Evolutionary conservation across 2,797 vertebrate genomes (phyloP).

Genomic region (Moxostoma hubbsi): DNA sequence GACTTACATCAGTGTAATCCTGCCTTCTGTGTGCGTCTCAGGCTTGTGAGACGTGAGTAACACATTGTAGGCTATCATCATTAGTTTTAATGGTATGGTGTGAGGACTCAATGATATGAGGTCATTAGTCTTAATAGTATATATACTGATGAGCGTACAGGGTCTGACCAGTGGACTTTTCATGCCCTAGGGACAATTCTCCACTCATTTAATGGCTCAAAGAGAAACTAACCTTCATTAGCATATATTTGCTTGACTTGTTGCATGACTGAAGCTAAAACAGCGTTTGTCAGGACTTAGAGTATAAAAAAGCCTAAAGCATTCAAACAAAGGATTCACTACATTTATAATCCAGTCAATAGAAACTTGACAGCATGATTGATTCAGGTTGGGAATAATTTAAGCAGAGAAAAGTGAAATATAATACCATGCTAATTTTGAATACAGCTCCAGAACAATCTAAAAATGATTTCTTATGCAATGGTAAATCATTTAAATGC

Average conservation of each 20-base stretch:
- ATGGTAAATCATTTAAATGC: conserved; percentile 1
- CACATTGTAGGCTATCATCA: conserved; percentile 37
- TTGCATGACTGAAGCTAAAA: conserved; percentile 10
- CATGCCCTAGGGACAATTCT: neutral
- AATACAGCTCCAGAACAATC: neutral
- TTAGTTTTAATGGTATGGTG: conserved; percentile 38
- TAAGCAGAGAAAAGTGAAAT: neutral
- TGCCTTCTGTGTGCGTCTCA: conserved; percentile 18
- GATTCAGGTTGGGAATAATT: conserved; percentile 14
- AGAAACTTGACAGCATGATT: neutral
- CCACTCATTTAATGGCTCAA: neutral
- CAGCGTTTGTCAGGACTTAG: neutral
- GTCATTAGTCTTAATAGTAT: conserved; percentile 28
- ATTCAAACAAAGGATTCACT: conserved; percentile 10
- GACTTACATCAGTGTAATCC: conserved; percentile 28
- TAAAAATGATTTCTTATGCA: conserved; percentile 11
- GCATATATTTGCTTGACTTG: neutral
- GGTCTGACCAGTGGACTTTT: neutral
- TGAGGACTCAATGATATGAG: neutral
- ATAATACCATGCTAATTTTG: neutral
- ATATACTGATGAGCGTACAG: conserved; percentile 16
- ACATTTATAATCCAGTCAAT: conserved; percentile 8
- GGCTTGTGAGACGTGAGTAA: conserved; percentile 29
- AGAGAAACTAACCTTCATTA: neutral
- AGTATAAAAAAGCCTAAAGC: neutral